Percentiles rank a stretch among this genome's conserved stretches.
These are phyloP conservation scores for Sceloporus undulatus DNA, from an alignment of 2,113 vertebrate species.

Conservation along the genomic window DNA sequence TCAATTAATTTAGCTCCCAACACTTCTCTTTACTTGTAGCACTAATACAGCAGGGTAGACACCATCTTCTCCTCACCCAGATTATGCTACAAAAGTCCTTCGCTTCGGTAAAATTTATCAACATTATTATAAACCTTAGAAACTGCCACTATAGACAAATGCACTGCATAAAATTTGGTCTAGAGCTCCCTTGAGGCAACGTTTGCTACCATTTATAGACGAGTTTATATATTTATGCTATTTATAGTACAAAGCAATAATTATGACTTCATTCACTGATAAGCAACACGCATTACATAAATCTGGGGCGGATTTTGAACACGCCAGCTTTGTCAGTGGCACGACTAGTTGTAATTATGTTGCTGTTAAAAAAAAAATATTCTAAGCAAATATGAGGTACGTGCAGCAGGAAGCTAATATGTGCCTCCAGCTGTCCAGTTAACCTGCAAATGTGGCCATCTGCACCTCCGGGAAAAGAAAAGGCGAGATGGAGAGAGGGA, in stretches of 20 bases:
- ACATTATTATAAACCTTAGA: conserved; percentile 89
- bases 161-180: conserved; percentile 87
- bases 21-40: conserved; percentile 55
- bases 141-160: conserved; percentile 89
- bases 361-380: conserved; percentile 84
- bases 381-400: conserved; percentile 96
- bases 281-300: conserved; percentile 82
- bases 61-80: conserved; percentile 69
- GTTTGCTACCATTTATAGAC: conserved; percentile 83
- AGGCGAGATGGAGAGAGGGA: conserved; percentile 76
- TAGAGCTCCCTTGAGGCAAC: conserved; percentile 85
- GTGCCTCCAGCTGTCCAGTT: conserved; percentile 99
- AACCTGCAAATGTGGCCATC: conserved; percentile 99
- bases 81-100: conserved; percentile 86
- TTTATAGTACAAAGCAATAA: conserved; percentile 89
- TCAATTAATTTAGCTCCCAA: conserved; percentile 37
- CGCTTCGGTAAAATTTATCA: conserved; percentile 86
- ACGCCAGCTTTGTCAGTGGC: conserved; percentile 83
- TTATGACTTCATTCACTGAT: conserved; percentile 86
- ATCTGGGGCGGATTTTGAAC: conserved; percentile 83
- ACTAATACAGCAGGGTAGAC: conserved; percentile 65
- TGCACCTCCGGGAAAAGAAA: conserved; percentile 91
- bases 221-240: conserved; percentile 88
- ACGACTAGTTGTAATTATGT: conserved; percentile 89
- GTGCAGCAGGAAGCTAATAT: conserved; percentile 99